Evolutionary conservation across 2,888 invertebrate genomes (phyloP).

Genomic region (Norana najaformis): DNA sequence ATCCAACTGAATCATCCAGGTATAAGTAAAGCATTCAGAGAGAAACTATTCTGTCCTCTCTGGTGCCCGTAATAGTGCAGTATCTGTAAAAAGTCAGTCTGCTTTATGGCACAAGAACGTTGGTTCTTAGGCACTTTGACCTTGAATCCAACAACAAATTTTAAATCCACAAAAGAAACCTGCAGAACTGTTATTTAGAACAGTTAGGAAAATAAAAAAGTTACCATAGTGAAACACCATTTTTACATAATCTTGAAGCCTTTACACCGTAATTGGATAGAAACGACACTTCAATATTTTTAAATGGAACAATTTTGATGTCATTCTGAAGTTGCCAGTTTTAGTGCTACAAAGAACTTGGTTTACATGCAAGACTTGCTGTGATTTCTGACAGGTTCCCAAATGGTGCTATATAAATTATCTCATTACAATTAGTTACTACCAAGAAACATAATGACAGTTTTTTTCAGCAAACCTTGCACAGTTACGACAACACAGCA

Average conservation of each 20-base stretch:
- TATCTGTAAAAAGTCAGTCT: neutral
- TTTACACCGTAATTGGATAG: neutral
- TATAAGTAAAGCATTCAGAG: too few species aligned
- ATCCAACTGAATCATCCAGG: too few species aligned
- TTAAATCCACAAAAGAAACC: neutral
- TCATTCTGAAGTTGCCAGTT: neutral
- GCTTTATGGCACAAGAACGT: neutral
- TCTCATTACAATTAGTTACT: too few species aligned
- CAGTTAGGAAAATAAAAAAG: neutral
- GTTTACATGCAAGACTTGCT: too few species aligned
- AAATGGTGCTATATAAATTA: too few species aligned
- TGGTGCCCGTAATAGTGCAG: neutral
- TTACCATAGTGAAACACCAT: neutral
- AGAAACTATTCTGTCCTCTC: too few species aligned
- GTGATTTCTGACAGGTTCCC: neutral
- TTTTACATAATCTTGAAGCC: neutral
- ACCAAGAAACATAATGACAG: too few species aligned
- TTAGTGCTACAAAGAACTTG: too few species aligned
- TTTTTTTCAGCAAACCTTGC: too few species aligned
- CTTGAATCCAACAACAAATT: neutral
- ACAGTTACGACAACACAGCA: too few species aligned
- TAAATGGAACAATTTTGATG: neutral
- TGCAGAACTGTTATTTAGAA: slow-evolving; percentile 4
- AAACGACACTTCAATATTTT: neutral
- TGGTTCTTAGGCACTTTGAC: neutral